These are phyloP conservation scores for Mustela nigripes DNA, from an alignment of 2,113 vertebrate species.

Conservation along the genomic window DNA sequence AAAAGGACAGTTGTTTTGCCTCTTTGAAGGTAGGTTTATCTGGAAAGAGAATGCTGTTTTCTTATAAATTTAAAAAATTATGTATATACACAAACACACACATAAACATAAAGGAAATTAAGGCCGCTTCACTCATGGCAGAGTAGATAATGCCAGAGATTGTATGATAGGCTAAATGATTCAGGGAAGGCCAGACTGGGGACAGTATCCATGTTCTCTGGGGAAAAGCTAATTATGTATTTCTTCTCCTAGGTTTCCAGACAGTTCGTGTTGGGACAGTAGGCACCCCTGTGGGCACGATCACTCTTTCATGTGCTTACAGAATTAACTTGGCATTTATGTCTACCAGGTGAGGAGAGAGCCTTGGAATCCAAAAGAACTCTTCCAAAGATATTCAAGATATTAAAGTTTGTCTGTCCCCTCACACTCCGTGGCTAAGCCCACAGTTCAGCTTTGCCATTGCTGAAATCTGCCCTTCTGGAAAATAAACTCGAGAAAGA, in stretches of 20 bases:
- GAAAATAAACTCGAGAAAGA: conserved; percentile 12
- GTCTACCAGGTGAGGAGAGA: conserved; percentile 94
- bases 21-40: conserved; percentile 37
- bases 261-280: conserved; percentile 97
- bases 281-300: conserved; percentile 96
- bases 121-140: neutral
- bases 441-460: conserved; percentile 43
- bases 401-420: neutral
- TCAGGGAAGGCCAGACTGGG: neutral
- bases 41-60: conserved; percentile 7
- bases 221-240: conserved; percentile 41
- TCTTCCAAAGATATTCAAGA: neutral
- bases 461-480: conserved; percentile 14
- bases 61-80: neutral
- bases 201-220: neutral
- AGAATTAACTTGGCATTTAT: conserved; percentile 99
- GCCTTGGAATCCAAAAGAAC: neutral
- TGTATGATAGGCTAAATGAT: neutral
- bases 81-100: neutral
- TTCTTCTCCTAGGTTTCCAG: conserved; percentile 93
- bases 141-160: neutral
- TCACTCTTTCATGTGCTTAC: conserved; percentile 98
- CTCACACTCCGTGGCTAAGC: neutral
- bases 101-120: neutral
- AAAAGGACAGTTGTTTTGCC: neutral